Percentiles rank a stretch among this genome's conserved stretches.
Evolutionary conservation across 2,113 vertebrate genomes (phyloP).

Genomic region (Oreochromis niloticus): DNA sequence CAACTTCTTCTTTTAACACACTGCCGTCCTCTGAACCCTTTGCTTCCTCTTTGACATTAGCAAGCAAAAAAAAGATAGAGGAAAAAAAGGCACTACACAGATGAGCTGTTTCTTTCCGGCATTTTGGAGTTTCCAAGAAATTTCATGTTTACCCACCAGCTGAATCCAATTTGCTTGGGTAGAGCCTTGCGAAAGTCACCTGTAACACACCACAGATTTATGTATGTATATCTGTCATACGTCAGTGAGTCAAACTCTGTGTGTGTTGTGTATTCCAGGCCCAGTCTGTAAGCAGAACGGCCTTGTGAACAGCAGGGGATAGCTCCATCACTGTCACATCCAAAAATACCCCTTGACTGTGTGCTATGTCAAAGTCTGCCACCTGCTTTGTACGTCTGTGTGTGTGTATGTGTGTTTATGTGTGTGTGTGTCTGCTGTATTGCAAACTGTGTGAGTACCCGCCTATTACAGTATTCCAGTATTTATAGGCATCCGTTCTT

Average conservation of each 20-base stretch:
- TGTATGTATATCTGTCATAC: background rate
- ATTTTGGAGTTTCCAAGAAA: background rate
- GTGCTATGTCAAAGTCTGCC: slow-evolving; percentile 49
- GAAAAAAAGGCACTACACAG: background rate
- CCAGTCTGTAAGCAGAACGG: background rate
- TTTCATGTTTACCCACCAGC: background rate
- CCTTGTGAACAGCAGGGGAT: slow-evolving; percentile 25
- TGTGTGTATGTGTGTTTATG: background rate
- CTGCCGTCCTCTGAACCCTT: background rate
- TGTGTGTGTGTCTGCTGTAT: background rate
- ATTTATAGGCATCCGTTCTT: background rate
- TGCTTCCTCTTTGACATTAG: slow-evolving; percentile 43
- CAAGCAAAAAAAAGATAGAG: background rate
- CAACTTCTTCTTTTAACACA: slow-evolving; percentile 47
- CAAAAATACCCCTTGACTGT: slow-evolving; percentile 69
- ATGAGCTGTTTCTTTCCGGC: background rate
- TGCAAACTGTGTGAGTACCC: background rate
- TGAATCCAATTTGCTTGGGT: background rate
- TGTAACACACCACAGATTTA: background rate
- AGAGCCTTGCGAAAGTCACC: background rate
- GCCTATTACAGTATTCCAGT: background rate
- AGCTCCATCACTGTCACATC: slow-evolving; percentile 47
- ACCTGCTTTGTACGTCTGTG: slow-evolving; percentile 26
- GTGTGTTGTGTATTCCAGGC: background rate
- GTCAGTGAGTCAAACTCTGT: background rate